Base-by-base conservation (phyloP, 1,140 invertebrate genomes). In the Dendroctonus ponderosae region DNA sequence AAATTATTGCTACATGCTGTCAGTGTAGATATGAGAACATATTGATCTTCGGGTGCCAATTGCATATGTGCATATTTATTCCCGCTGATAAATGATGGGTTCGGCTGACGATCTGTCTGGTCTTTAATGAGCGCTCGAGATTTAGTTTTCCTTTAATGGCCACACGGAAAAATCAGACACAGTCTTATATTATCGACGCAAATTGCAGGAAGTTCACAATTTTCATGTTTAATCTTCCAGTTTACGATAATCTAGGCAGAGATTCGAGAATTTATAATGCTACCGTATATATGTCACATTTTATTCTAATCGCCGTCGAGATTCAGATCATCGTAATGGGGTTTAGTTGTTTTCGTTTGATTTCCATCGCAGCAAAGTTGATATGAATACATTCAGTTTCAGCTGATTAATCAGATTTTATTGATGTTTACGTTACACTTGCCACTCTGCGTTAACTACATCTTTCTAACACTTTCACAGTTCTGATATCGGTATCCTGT, bases 21-120 rank as follows among this genome's bases (percentile, higher is more conserved):
- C 56, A 58, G 44, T 42, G 37, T 58, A 58, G 40, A 12, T 58
- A 58, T 58, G 12, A 60, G 43, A 49, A 60, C 8, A 37, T 62
- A 51, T 50, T 62, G 39, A 50, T 51, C 39, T 40, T 12, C 38
- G 59, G 7, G 52, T 38, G 59, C 49, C 38, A 62, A 51, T 62
- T 50, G 44, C 38, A 38, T 59, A 59, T 59, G 57, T 49, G 57
- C 57, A 59, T 59, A 59, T 48, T 26, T 48, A 48, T 59, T 59
- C 41, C 26, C 14, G 6, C 41, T 48, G 39, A 48, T 59, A 59
- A 59, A 59, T 59, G 26, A 46, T 49, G 11, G 43, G 40, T n/a
- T 62, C 11, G 7, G 48, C 14, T 40, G 59, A 62, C 38, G 48
- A 52, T 50, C 59, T 62, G 48, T 62, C 59, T 51, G 12, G 37